Base-by-base conservation (phyloP, 1,140 invertebrate genomes). In the Steinernema feltiae region DNA sequence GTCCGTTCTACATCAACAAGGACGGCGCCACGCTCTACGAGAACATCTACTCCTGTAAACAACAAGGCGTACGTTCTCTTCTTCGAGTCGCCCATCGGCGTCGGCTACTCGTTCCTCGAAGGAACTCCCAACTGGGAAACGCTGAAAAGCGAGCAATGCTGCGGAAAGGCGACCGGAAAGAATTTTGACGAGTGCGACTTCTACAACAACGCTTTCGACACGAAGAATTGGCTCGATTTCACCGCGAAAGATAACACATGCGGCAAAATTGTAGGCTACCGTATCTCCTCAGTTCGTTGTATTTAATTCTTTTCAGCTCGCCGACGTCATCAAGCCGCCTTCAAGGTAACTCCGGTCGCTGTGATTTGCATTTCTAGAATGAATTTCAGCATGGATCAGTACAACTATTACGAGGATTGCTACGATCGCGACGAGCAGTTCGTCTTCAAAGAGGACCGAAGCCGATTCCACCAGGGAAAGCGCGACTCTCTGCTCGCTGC, bases 1-100 rank as follows among this genome's bases (percentile, higher is more conserved):
- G 89, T 7, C 89, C 89, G 21, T 88, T 88, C 76, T 82, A 81
- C 74, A 78, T 88, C 1, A 81, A 82, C 32, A 32, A 53, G 70
- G 80, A 84, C 78, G 87, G 87, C 18, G 78, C 82, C 63, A 87
- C 82, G 18, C 73, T 89, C 0, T 79, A 78, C 21, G 78, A 83
- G 31, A 90, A 89, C 77, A 72, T 82, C 3, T 88, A 87, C 80
- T 83, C 87, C 71, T 90, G 89, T 89, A 24, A 89, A 73, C 41
- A 35, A 78, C 75, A 73, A 74, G 46, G 81, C 81, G 0, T 82
- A 82, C 31, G 81, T 82, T 1, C 46, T 82, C 0, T 80, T 70
- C 30, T 31, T 82, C 24, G 81, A 82, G 73, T 82, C 81, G 30
- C 81, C 81, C 17, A 83, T 82, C 48, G 81, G 81, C 21, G 79